Percentiles rank a stretch among this genome's conserved stretches.
Conservation (phyloP, 2,888 invertebrate species). For the Lasioglossum figueresi region DNA sequence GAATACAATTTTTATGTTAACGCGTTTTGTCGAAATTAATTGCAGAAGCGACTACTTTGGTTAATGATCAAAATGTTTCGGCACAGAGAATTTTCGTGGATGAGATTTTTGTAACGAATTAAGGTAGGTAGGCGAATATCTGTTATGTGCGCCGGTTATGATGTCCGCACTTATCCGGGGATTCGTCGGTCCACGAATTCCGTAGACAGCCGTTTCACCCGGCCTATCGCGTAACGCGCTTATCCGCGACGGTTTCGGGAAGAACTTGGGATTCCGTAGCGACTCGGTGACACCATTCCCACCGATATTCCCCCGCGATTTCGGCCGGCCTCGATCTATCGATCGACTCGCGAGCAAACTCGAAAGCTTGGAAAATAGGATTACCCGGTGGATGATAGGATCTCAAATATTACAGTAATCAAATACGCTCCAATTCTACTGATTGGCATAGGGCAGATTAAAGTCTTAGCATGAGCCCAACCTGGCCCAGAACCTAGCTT, state of each 20-base stretch:
- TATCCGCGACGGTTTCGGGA: slow-evolving; percentile 37
- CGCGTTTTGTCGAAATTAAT: neutral
- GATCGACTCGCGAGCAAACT: slow-evolving; percentile 4
- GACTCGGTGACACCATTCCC: slow-evolving; percentile 5
- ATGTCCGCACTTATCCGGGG: slow-evolving; percentile 43
- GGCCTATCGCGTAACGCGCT: slow-evolving; percentile 31
- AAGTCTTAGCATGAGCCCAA: neutral
- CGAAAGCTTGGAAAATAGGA: slow-evolving; percentile 8
- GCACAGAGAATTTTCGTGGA: neutral
- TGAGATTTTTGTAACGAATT: neutral
- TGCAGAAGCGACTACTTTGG: neutral
- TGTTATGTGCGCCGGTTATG: neutral
- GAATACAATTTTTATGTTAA: neutral
- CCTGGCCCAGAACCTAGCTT: neutral
- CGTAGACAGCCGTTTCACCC: slow-evolving; percentile 12
- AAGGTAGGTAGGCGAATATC: neutral
- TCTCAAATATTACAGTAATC: slow-evolving; percentile 7
- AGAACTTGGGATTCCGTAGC: slow-evolving; percentile 38
- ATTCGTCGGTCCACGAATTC: slow-evolving; percentile 23
- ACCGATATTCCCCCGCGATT: slow-evolving; percentile 9
- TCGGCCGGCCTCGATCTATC: slow-evolving; percentile 4
- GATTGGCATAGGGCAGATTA: neutral
- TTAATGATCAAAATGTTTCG: neutral
- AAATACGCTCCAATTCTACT: slow-evolving; percentile 12
- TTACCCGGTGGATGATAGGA: neutral